Conservation (phyloP, 2,113 vertebrate genomes). For the Pyrgilauda ruficollis region DNA sequence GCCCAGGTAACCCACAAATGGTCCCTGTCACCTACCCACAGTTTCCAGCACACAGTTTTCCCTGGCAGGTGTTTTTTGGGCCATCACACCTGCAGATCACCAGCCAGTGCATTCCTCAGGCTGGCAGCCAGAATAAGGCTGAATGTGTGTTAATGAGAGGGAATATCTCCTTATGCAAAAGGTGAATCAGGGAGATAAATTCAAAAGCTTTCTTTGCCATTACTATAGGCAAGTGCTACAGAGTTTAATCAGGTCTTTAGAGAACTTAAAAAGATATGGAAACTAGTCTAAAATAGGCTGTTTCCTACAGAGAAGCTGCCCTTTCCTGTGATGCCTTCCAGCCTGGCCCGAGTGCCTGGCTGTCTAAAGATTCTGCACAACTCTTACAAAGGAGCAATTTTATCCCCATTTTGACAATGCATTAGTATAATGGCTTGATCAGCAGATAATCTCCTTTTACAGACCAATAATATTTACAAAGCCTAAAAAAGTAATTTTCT, state of each 20-base stretch:
- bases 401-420: background rate
- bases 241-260: background rate
- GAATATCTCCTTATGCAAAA: background rate
- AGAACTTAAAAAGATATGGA: background rate
- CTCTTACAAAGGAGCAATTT: background rate
- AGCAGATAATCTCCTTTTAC: background rate
- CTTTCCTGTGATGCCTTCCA: background rate
- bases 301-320: background rate
- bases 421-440: background rate
- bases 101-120: background rate
- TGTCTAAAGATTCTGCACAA: background rate
- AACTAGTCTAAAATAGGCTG: background rate
- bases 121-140: background rate
- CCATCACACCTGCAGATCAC: background rate
- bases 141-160: background rate
- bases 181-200: background rate
- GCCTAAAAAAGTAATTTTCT: background rate
- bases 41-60: background rate
- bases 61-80: background rate
- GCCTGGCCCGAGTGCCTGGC: background rate
- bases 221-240: background rate
- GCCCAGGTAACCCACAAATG: background rate
- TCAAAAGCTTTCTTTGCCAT: background rate
- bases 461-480: slow-evolving; percentile 40
- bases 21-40: background rate